phyloP scores from a whole-genome alignment of 2,113 vertebrate species.

The Chroicocephalus ridibundus region DNA sequence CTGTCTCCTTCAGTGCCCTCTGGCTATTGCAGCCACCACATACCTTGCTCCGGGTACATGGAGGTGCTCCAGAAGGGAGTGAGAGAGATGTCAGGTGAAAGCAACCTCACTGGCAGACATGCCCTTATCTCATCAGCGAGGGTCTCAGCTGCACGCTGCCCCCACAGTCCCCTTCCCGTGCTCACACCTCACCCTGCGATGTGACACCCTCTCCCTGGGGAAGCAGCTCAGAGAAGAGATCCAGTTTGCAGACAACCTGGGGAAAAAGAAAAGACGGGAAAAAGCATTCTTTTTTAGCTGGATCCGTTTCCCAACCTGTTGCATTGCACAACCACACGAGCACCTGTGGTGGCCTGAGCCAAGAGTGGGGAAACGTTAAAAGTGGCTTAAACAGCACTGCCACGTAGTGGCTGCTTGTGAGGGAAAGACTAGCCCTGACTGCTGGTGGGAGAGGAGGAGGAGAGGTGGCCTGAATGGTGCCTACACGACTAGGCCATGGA shows the following conservation, averaged over 20 bases:
- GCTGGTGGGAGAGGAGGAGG: neutral
- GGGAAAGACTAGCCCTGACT: neutral
- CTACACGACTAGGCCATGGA: neutral
- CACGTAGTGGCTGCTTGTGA: neutral
- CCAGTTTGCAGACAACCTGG: neutral
- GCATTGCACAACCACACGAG: neutral
- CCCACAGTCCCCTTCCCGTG: accelerated
- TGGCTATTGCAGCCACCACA: neutral
- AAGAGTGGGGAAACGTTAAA: neutral
- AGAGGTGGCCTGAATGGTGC: neutral
- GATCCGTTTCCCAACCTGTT: neutral
- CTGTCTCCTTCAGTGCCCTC: neutral
- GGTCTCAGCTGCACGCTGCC: accelerated
- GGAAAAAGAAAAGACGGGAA: neutral
- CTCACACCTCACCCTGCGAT: accelerated
- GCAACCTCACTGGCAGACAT: neutral
- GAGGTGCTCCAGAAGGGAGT: neutral
- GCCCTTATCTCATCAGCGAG: neutral
- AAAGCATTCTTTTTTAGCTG: neutral
- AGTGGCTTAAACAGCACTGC: neutral
- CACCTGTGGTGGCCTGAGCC: neutral
- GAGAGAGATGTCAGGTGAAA: neutral
- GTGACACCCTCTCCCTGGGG: neutral
- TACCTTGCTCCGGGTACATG: neutral
- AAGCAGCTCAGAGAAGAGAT: neutral